Base-by-base conservation (phyloP, 2,888 invertebrate genomes). In the Acrocyrtus sp. region DNA sequence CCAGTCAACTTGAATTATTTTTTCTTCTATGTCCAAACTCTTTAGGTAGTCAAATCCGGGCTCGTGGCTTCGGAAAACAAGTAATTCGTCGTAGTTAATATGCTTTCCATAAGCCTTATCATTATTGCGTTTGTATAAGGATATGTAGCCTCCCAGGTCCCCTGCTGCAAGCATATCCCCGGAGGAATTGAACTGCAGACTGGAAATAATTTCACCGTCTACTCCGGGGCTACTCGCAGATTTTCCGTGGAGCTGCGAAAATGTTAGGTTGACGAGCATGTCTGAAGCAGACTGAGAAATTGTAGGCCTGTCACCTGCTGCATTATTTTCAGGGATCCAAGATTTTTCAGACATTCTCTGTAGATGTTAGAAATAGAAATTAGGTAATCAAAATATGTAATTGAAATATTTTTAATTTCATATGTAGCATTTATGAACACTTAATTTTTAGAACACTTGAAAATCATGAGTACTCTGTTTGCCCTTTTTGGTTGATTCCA, bases 41-140 rank as follows among this genome's bases (percentile, higher is more conserved):
- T 69, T 69, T 15, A 69, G 24, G 62, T 62, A 69, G 50, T 69
- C 69, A 56, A 69, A 69, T 15, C 62, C 69, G 1, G 62, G 48
- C 5, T 56, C 29, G 26, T 69, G 69, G 1, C 41, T 41, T 24
- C 62, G 61, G 43, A 69, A 62, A 3, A n/a, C 6, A 1, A 58
- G 1, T 19, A 45, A 41, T 10, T n/a, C n/a, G 10, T 15, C 17
- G 24, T 34, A 69, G 17, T 45, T 47, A 10, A 17, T 22, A 3
- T 10, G 15, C 26, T 27, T 51, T 17, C 34, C 26, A 45, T 17
- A 58, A 1, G 21, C 4, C 22, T 22, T 39, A 6, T 21, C 24
- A n/a, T 54, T n/a, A 10, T 62, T 57, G n/a, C 50, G 47, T 15
- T 62, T 61, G 56, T 56, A 69, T 1, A 69, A 19, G 2, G 47